Evolutionary conservation across 1,140 invertebrate species (phyloP), one percentile per base, ranked within the genome.

Genomic region (Bicyclus anynana): DNA sequence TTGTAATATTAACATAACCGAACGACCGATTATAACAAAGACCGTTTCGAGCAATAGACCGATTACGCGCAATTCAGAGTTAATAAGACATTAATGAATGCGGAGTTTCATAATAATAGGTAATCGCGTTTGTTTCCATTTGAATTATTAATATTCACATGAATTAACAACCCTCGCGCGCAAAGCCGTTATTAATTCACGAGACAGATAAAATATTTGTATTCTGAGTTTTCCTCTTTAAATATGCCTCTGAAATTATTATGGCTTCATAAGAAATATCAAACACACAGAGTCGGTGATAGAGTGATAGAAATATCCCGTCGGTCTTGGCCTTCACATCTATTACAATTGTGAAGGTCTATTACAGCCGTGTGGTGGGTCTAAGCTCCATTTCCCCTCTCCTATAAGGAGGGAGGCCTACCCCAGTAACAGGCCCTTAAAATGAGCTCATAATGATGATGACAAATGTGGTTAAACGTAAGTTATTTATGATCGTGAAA

Each of bases 11-110:
- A 52, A 53, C 13, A 13, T 20, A 29, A 44, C 40, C 38, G 10
- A 53, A 44, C 17, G 21, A 26, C 17, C 51, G 23, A 46, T 46
- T 53, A 53, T 40, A 53, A 53, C 51, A 53, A 44, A 53, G 38
- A 20, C 21, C 51, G 26, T 53, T 53, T 53, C 29, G 51, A 53
- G 40, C 27, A 40, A 53, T 53, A 13, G 51, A 35, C 21, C 38
- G 37, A 53, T 53, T 53, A 53, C 44, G 9, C 10, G 16, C 16
- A 17, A 17, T 53, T 44, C 38, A 21, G 17, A 29, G 16, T 27
- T 44, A 44, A 53, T 53, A 53, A 52, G 20, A 40, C 38, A 44
- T 53, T 53, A 29, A 53, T 46, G 23, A 44, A 20, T 44, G 33
- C 23, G 21, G 23, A 33, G 21, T 12, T 53, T 18, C 38, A n/a